Percentiles rank a stretch among this genome's conserved stretches.
phyloP scores from a whole-genome alignment of 2,797 vertebrate species.

The Onychomys arenicola region DNA sequence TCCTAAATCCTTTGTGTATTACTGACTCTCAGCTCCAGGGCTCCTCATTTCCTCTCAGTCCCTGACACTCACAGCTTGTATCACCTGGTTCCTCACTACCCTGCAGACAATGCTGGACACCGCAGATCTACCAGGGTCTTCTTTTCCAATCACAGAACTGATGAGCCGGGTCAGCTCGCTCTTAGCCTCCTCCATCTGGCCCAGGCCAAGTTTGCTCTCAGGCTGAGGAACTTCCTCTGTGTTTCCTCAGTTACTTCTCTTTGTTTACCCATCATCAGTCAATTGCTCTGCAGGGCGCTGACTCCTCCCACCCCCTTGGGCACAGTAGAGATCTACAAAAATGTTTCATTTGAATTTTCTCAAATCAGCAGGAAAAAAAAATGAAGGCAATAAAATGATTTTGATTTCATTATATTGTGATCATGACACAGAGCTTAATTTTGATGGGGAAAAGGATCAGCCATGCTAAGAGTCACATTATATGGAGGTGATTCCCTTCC shows the following conservation, averaged over 20 bases:
- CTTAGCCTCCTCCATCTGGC: neutral
- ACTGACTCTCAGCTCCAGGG: neutral
- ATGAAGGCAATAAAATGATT: neutral
- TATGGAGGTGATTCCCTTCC: neutral
- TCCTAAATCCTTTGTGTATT: neutral
- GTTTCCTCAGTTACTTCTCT: neutral
- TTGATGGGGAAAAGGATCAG: neutral
- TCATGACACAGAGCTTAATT: neutral
- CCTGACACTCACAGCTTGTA: neutral
- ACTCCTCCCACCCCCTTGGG: neutral
- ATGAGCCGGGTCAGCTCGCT: neutral
- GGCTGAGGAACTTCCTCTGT: neutral
- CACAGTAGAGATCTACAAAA: neutral
- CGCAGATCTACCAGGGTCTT: neutral
- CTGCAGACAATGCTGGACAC: neutral
- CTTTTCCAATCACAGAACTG: neutral
- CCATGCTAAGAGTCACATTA: neutral
- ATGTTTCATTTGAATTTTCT: neutral
- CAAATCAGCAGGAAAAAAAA: slow-evolving; percentile 29
- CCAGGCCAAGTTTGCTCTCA: neutral
- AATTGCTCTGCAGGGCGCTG: neutral
- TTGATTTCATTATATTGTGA: neutral
- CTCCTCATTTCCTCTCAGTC: neutral
- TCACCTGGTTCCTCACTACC: neutral
- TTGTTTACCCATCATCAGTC: neutral